Evolutionary conservation across 2,113 vertebrate species (phyloP), one percentile per base, ranked within the genome.

Genomic region (Misgurnus mizolepis): DNA sequence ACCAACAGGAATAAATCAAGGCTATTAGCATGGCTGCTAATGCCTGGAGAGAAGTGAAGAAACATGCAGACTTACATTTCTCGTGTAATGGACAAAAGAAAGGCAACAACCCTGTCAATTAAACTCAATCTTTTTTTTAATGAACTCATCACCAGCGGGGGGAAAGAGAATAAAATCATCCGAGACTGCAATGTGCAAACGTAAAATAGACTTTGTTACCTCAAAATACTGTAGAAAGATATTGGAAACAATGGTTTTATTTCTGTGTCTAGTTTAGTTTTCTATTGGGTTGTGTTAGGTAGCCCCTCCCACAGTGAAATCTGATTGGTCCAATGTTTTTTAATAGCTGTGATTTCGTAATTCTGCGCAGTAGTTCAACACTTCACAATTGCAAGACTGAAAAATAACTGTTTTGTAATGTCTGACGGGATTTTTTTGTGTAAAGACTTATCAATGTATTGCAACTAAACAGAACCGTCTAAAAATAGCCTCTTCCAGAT

Each of bases 1-100:
- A 86, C 78, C 80, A 84, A 86, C 78, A 84, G 78, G 80, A 82
- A 84, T 84, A 84, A 86, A 86, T 86, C 83, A 84, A 55, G 58
- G 56, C 78, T 79, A 84, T 86, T 86, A 83, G 43, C 55, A 76
- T 14, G 45, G 45, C 66, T 39, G 78, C 80, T 73, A 77, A 80
- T 49, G 58, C 71, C 79, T 70, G 62, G 68, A 78, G 80, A 53
- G 60, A 73, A 22, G 70, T 4, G n/a, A 12, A 78, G 56, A 65
- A 60, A 40, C 39, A 73, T 49, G 50, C 68, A 67, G 68, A 40
- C 60, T 56, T 27, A 61, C 43, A 60, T 74, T 81, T 41, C 64
- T 75, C 60, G 34, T 18, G 27, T 56, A 34, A 41, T 14, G 47
- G 17, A n/a, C 40, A 43, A 39, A 64, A 34, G 41, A 14, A 4